Conservation (phyloP, 2,888 invertebrate genomes). For the Aspidiotus rigidus region DNA sequence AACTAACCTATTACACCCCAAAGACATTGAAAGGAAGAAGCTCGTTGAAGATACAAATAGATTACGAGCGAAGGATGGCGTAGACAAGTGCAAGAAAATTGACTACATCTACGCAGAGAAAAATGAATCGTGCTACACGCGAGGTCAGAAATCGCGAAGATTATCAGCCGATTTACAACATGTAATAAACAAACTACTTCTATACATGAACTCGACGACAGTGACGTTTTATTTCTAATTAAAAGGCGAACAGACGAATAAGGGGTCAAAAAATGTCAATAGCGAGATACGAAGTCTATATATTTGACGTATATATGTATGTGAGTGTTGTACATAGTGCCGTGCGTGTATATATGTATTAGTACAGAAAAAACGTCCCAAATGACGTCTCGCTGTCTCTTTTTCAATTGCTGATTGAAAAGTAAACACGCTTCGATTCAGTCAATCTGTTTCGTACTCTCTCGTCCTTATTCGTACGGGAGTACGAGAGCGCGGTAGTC, state of each 20-base stretch:
- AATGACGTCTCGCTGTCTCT: not conserved
- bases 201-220: not conserved
- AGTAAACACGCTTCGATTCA: constrained; percentile 14
- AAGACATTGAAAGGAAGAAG: too few relatives aligned
- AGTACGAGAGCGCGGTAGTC: not conserved
- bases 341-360: too few relatives aligned
- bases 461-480: not conserved
- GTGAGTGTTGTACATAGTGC: not conserved
- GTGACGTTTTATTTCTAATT: constrained; percentile 13
- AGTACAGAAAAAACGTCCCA: constrained; percentile 7
- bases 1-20: too few relatives aligned
- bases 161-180: not conserved
- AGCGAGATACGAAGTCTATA: not conserved
- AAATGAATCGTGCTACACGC: not conserved
- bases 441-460: constrained; percentile 5
- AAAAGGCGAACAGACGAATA: constrained; percentile 9
- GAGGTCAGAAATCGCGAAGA: not conserved
- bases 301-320: too few relatives aligned
- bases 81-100: too few relatives aligned
- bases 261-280: constrained; percentile 15
- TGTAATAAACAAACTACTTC: not conserved
- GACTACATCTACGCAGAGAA: not conserved
- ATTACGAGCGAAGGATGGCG: too few relatives aligned
- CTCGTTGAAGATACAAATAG: too few relatives aligned
- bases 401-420: constrained; percentile 8